Evolutionary conservation across 92 coral and sea anemone genomes (phyloP), one percentile per base, ranked within the genome.

Genomic region (Pocillopora grandis): DNA sequence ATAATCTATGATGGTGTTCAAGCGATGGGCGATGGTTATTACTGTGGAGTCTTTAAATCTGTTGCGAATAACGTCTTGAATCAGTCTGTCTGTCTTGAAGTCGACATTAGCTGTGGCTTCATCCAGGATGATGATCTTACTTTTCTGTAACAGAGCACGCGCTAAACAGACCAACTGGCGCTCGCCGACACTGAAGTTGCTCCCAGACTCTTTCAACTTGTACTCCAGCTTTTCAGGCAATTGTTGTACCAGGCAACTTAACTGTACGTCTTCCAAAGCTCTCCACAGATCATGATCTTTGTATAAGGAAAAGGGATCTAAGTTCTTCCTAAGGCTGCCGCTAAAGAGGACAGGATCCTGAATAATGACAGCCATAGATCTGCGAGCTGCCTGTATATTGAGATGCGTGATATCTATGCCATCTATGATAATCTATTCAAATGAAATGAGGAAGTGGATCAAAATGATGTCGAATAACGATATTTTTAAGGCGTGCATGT

Each of bases 91-190:
- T 74, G 80, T 83, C 73, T 83, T 83, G 80, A 72, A 83, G 75
- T 83, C 86, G 65, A 83, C 86, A 74, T 83, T 83, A 55, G 93
- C 93, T 10, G 93, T 90, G 35, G 93, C 93, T 62, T 90, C 93
- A 35, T 90, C 93, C 71, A 88, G 76, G 5, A 90, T 70, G 12
- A 90, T 71, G 67, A 90, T 88, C 91, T 88, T 91, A 49, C 75
- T 84, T 61, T 65, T 71, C 75, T 88, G 91, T 52, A 91, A 60
- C 31, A 85, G 72, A 1, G 89, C 91, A 42, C 94, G 89, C 12
- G 89, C 90, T 42, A 91, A 77, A 67, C 94, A 88, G 19, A 91
- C 31, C 56, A 90, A 66, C 48, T 90, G 93, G 23, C 93, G 85
- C 76, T 90, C 80, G 36, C 93, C 93, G 13, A 83, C 88, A 72